Evolutionary conservation across 2,113 vertebrate species (phyloP).

Genomic region (Petrocephalus zakoni): DNA sequence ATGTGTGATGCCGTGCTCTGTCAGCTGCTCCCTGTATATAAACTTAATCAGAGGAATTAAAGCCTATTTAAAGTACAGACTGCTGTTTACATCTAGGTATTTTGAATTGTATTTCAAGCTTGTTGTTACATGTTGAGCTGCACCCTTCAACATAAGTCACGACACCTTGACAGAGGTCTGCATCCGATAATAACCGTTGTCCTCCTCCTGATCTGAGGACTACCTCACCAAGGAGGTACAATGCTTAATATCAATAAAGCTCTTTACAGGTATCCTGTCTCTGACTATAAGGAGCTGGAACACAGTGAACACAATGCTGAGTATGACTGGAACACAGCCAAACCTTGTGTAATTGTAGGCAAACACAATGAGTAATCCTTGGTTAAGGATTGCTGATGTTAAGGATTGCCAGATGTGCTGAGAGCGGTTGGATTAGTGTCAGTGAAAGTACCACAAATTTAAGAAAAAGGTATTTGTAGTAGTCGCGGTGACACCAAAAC

Average conservation of each 20-base stretch:
- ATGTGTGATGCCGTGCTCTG: constrained; percentile 33
- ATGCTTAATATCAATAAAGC: too few relatives aligned
- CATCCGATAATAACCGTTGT: too few relatives aligned
- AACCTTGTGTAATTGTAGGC: not conserved
- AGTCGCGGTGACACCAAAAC: too few relatives aligned
- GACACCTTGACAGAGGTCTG: not conserved
- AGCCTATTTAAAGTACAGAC: not conserved
- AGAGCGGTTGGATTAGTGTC: too few relatives aligned
- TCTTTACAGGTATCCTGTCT: not conserved
- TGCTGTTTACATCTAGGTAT: not conserved
- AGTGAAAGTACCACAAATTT: too few relatives aligned
- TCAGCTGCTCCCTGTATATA: constrained; percentile 57
- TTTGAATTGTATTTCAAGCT: not conserved
- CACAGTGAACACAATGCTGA: not conserved
- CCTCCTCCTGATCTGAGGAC: too few relatives aligned
- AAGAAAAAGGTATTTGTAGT: too few relatives aligned
- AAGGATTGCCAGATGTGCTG: not conserved
- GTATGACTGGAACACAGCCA: not conserved
- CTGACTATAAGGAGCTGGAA: not conserved
- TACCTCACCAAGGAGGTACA: too few relatives aligned
- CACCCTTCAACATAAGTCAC: not conserved
- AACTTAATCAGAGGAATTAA: constrained; percentile 7
- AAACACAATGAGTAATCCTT: not conserved
- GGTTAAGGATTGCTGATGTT: too few relatives aligned
- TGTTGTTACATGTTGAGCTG: not conserved